These are phyloP conservation scores for Syngnathus typhle DNA, from an alignment of 2,113 vertebrate species.

Conservation along the genomic window DNA sequence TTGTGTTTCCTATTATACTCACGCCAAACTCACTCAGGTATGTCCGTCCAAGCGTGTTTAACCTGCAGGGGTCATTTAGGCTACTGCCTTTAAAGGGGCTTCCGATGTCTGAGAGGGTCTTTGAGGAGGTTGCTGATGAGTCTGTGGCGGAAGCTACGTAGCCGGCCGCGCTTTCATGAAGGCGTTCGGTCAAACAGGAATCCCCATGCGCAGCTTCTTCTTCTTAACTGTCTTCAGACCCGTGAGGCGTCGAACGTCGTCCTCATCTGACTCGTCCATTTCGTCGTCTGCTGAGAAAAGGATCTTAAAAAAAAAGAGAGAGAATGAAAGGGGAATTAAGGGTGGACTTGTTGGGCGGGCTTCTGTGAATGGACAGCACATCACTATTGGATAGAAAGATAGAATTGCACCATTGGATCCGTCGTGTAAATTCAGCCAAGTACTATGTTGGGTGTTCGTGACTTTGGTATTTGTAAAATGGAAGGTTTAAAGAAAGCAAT, in stretches of 20 bases:
- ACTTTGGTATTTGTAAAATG: no score
- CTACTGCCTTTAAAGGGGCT: slow-evolving; percentile 4
- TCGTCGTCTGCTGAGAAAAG: slow-evolving; percentile 97
- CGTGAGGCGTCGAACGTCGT: slow-evolving; percentile 82
- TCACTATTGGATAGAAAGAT: no score
- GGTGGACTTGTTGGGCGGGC: no score
- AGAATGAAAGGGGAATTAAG: background rate
- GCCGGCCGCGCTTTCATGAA: background rate
- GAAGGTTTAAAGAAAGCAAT: no score
- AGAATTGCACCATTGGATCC: no score
- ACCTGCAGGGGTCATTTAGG: slow-evolving; percentile 8
- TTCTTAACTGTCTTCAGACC: slow-evolving; percentile 86
- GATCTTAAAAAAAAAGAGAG: slow-evolving; percentile 71
- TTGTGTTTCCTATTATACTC: slow-evolving; percentile 8
- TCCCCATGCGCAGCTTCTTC: slow-evolving; percentile 90
- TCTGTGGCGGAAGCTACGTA: slow-evolving; percentile 2
- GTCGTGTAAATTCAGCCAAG: no score
- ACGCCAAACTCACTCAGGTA: slow-evolving; percentile 9
- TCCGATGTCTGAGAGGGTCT: background rate
- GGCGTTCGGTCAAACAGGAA: slow-evolving; percentile 80
- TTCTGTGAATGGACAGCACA: no score
- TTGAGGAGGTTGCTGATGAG: background rate
- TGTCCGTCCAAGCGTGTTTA: background rate
- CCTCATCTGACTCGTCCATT: slow-evolving; percentile 95
- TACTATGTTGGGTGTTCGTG: no score